A percentile compares a stretch with the other conserved stretches of the same genome.
Conservation (phyloP, 1,140 invertebrate species). For the Drosophila ogumai region DNA sequence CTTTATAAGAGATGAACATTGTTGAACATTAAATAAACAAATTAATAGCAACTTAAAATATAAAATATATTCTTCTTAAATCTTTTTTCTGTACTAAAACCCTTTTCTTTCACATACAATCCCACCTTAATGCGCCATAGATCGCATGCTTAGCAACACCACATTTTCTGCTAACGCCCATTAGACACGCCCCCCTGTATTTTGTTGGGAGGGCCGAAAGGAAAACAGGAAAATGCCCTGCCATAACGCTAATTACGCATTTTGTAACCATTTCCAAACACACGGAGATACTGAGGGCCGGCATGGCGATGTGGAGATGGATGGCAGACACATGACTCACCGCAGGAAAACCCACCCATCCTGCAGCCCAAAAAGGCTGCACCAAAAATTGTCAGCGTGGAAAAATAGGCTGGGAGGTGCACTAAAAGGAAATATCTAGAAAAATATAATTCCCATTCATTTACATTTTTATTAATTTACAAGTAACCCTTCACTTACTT, state of each 20-base stretch:
- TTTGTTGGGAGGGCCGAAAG: conserved; percentile 29
- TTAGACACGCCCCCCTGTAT: conserved; percentile 45
- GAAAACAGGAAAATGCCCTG: conserved; percentile 51
- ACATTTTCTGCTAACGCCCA: conserved; percentile 38
- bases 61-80: not conserved
- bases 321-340: conserved; percentile 57
- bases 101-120: not conserved
- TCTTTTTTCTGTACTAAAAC: not conserved
- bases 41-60: no score
- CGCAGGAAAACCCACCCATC: conserved; percentile 13
- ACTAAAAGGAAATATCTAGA: not conserved
- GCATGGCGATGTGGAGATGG: conserved; percentile 16
- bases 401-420: conserved; percentile 9
- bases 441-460: fast-evolving
- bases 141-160: conserved; percentile 37
- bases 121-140: conserved; percentile 33
- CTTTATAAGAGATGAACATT: no score
- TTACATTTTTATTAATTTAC: not conserved
- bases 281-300: not conserved
- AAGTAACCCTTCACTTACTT: no score
- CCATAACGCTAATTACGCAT: conserved; percentile 80
- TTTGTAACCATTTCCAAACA: conserved; percentile 76
- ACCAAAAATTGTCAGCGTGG: conserved; percentile 20
- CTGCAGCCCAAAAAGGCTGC: conserved; percentile 37
- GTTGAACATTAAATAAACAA: no score